phyloP scores from a whole-genome alignment of 2,113 vertebrate genomes.

The Nothobranchius kuhntae region DNA sequence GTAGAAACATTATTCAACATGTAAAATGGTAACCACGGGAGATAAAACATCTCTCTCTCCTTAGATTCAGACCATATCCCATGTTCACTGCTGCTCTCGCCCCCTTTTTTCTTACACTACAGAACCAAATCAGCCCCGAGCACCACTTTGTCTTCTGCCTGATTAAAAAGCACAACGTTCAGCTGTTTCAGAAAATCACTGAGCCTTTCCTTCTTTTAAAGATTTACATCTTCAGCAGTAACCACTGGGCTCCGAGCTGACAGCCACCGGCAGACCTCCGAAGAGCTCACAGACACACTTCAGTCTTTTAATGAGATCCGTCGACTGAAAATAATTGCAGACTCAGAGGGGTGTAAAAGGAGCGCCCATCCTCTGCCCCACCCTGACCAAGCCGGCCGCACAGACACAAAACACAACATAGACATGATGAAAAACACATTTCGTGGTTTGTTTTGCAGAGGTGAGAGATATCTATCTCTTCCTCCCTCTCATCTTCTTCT shows the following conservation, averaged over 20 bases:
- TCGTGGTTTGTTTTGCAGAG: conserved; percentile 33
- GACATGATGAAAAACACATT: conserved; percentile 17
- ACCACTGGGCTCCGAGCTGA: background rate
- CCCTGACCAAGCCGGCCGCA: conserved; percentile 9
- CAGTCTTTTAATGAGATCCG: conserved; percentile 3
- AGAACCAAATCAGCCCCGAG: background rate
- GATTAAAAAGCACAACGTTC: conserved; percentile 1
- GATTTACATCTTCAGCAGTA: conserved; percentile 1
- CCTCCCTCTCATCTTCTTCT: conserved; percentile 23
- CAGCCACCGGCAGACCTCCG: background rate
- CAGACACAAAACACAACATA: conserved; percentile 5
- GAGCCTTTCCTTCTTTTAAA: background rate
- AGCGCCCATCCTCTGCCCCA: background rate
- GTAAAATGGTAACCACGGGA: too few relatives aligned
- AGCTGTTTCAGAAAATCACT: conserved; percentile 8
- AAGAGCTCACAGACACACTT: background rate
- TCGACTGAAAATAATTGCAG: background rate
- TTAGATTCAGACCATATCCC: too few relatives aligned
- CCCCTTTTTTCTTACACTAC: too few relatives aligned
- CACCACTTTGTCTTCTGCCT: background rate
- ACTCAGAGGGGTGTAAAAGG: background rate
- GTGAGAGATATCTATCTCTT: conserved; percentile 32
- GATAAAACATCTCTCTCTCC: too few relatives aligned
- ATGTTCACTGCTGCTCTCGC: too few relatives aligned
- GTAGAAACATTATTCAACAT: too few relatives aligned